Evolutionary conservation across 2,888 invertebrate species (phyloP).

Genomic region (Eilema caniola): DNA sequence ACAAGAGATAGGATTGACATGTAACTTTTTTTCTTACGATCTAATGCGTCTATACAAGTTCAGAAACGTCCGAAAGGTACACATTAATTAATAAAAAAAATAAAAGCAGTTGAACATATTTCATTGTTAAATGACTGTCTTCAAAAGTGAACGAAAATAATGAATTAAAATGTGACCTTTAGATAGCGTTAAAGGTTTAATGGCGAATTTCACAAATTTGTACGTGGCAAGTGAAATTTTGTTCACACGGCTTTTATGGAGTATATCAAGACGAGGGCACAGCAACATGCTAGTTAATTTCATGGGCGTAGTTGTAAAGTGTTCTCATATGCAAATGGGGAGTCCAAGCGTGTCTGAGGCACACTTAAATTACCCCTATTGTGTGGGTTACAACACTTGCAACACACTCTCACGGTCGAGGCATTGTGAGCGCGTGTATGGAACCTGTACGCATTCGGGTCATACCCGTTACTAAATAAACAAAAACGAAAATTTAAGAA

Average conservation of each 20-base stretch:
- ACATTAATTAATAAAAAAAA: background rate
- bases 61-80: background rate
- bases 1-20: background rate
- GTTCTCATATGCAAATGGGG: conserved; percentile 64
- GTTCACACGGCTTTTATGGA: conserved; percentile 28
- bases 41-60: background rate
- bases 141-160: conserved; percentile 35
- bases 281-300: conserved; percentile 39
- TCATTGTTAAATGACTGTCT: conserved; percentile 29
- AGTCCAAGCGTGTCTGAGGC: conserved; percentile 72
- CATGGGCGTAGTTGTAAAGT: conserved; percentile 40
- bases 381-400: conserved; percentile 77
- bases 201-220: conserved; percentile 32
- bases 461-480: conserved; percentile 53
- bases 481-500: conserved; percentile 46
- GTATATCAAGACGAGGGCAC: conserved; percentile 36
- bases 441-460: conserved; percentile 57
- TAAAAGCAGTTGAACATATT: background rate
- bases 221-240: conserved; percentile 28
- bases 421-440: conserved; percentile 59
- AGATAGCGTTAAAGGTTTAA: conserved; percentile 21
- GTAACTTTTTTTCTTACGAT: background rate
- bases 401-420: conserved; percentile 78
- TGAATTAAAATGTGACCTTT: conserved; percentile 36
- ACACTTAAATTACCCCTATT: conserved; percentile 76